These are phyloP conservation scores for Brachypodius melanocephalos DNA, from an alignment of 2,113 vertebrate species.

Conservation along the genomic window DNA sequence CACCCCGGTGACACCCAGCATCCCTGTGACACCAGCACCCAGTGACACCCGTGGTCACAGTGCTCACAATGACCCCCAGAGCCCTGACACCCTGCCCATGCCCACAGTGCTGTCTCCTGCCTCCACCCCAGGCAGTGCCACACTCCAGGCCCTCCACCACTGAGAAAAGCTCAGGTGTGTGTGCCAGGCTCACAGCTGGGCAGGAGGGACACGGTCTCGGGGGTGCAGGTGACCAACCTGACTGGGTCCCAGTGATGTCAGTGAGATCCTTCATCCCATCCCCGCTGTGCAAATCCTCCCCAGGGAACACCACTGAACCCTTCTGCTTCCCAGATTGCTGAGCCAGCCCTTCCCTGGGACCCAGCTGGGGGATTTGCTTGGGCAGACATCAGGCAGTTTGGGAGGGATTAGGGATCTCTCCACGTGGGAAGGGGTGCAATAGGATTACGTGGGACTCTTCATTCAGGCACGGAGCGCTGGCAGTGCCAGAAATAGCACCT, in stretches of 20 bases:
- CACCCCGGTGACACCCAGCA: background rate
- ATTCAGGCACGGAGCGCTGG: background rate
- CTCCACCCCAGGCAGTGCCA: accelerated
- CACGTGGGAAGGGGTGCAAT: accelerated
- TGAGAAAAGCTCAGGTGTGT: background rate
- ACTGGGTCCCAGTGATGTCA: accelerated
- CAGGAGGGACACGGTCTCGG: background rate
- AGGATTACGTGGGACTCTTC: background rate
- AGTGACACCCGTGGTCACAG: background rate
- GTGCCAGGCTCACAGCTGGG: background rate
- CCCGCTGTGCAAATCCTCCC: background rate
- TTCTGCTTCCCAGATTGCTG: accelerated
- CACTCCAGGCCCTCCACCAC: accelerated
- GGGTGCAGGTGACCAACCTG: background rate
- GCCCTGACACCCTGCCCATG: background rate
- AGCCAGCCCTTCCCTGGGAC: background rate
- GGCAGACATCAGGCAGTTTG: background rate
- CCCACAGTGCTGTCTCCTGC: accelerated
- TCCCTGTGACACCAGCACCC: background rate
- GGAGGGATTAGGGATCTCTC: background rate
- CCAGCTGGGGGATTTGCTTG: background rate
- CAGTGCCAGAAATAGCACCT: background rate
- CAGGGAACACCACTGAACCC: accelerated
- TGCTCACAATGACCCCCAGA: background rate
- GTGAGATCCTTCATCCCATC: background rate